A percentile compares a stretch with the other conserved stretches of the same genome.
phyloP scores from a whole-genome alignment of 2,888 invertebrate genomes.

The Ophraella communa region DNA sequence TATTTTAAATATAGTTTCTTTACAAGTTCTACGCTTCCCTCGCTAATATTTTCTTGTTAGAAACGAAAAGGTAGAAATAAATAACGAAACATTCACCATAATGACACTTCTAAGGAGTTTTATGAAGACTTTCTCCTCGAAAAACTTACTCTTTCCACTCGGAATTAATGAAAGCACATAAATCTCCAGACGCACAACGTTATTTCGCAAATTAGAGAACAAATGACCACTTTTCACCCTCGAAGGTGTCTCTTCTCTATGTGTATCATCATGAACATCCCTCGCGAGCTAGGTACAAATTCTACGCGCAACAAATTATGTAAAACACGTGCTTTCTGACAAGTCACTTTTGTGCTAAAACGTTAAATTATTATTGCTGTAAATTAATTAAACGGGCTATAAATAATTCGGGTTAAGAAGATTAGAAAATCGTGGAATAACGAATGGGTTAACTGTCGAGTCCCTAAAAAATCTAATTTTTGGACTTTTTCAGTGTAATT shows the following conservation, averaged over 20 bases:
- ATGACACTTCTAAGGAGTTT: not conserved
- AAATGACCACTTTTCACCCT: slow-evolving; percentile 32
- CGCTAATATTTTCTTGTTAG: not conserved
- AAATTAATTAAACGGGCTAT: slow-evolving; percentile 43
- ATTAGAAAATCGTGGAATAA: not conserved
- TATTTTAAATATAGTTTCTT: too few species aligned
- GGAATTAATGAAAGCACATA: slow-evolving; percentile 19
- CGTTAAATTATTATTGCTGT: slow-evolving; percentile 34
- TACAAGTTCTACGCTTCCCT: too few species aligned
- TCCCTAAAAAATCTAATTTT: not conserved
- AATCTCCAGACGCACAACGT: slow-evolving; percentile 21
- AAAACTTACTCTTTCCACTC: not conserved
- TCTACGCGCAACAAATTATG: slow-evolving; percentile 33
- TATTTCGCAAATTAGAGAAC: slow-evolving; percentile 29
- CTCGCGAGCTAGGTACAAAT: slow-evolving; percentile 30
- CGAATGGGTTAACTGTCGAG: not conserved
- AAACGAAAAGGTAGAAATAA: not conserved
- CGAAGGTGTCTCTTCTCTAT: slow-evolving; percentile 23
- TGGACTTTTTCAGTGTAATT: not conserved
- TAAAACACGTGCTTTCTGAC: slow-evolving; percentile 34
- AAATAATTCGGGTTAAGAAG: slow-evolving; percentile 32
- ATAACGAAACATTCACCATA: not conserved
- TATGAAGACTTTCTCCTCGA: slow-evolving; percentile 2
- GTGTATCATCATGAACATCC: slow-evolving; percentile 30
- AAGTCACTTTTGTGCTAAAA: slow-evolving; percentile 36